phyloP scores from a whole-genome alignment of 2,113 vertebrate genomes.

The Probosciger aterrimus region DNA sequence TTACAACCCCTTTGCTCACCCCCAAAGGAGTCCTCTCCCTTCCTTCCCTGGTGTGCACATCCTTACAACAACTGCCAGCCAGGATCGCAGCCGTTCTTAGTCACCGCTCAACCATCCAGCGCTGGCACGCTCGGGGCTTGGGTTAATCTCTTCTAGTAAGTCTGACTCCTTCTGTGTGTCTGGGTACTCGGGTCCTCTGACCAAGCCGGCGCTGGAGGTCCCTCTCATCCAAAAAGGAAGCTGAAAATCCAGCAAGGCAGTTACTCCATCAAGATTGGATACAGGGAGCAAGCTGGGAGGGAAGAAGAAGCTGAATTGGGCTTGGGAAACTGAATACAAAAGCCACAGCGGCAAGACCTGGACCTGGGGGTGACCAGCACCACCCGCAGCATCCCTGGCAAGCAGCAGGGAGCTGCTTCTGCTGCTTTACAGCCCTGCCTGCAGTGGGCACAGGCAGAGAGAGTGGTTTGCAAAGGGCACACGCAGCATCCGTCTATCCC shows the following conservation, averaged over 20 bases:
- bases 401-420: neutral
- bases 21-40: neutral
- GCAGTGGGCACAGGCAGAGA: rapidly evolving
- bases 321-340: neutral
- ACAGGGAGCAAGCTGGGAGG: neutral
- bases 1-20: neutral
- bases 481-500: neutral
- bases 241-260: neutral
- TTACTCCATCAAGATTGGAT: neutral
- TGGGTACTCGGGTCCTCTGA: neutral
- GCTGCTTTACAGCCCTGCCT: neutral
- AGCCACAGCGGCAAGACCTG: neutral
- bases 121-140: rapidly evolving
- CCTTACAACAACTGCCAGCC: neutral
- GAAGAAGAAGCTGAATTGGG: neutral
- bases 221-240: neutral
- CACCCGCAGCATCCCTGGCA: neutral
- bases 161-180: neutral
- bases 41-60: neutral
- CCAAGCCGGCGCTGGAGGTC: rapidly evolving
- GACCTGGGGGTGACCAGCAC: rapidly evolving
- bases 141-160: neutral
- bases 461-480: rapidly evolving
- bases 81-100: neutral
- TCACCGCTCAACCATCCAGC: neutral